phyloP scores from a whole-genome alignment of 2,113 vertebrate species.

The Myotis brandtii region DNA sequence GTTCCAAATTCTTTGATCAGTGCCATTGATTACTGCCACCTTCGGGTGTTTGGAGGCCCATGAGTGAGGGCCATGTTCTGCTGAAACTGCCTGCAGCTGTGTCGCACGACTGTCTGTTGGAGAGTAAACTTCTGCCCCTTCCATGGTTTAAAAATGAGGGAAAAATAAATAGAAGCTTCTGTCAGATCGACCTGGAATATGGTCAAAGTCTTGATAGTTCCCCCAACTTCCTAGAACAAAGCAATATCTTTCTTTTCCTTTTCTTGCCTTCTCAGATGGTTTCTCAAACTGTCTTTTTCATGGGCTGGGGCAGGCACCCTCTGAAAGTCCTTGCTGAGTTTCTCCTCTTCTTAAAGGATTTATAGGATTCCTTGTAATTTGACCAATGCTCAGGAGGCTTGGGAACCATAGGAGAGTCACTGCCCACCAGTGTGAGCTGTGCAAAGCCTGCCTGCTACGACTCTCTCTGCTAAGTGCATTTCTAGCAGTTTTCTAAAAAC shows the following conservation, averaged over 20 bases:
- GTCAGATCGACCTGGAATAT: background rate
- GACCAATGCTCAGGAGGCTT: background rate
- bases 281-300: background rate
- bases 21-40: background rate
- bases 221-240: slow-evolving; percentile 31
- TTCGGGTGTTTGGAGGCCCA: background rate
- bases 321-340: background rate
- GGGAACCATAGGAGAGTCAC: background rate
- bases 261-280: background rate
- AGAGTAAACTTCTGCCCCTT: background rate
- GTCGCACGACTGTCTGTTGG: background rate
- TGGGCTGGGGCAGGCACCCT: background rate
- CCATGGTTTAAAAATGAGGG: background rate
- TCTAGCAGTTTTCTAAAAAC: background rate
- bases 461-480: background rate
- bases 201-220: background rate
- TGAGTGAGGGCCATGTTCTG: background rate
- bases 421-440: background rate
- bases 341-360: accelerated
- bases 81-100: background rate
- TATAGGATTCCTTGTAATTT: background rate
- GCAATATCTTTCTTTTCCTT: background rate
- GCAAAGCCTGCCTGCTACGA: background rate
- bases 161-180: background rate
- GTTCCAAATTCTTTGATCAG: background rate